phyloP scores from a whole-genome alignment of 2,797 vertebrate species.

The Pelochelys cantorii region DNA sequence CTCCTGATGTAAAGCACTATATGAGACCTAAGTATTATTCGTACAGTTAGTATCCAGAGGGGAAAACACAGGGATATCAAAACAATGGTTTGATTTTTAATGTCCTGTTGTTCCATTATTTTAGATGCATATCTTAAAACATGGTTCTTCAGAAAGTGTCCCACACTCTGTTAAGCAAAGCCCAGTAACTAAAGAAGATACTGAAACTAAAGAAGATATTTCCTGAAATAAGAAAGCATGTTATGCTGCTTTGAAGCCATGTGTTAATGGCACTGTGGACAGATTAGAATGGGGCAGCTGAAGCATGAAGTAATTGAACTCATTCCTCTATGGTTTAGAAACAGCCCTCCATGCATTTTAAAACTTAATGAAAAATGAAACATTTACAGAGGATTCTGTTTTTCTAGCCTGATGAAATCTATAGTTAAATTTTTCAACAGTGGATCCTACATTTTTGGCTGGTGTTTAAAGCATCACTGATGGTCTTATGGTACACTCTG shows the following conservation, averaged over 20 bases:
- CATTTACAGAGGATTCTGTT: background rate
- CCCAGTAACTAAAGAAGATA: constrained; percentile 7
- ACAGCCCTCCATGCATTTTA: constrained; percentile 25
- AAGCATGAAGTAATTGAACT: background rate
- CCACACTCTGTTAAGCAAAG: constrained; percentile 52
- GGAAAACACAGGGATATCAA: background rate
- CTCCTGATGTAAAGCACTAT: background rate
- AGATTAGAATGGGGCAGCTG: too few species aligned
- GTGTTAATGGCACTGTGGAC: background rate
- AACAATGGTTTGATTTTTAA: constrained; percentile 25
- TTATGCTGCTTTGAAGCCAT: constrained; percentile 6
- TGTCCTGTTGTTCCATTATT: constrained; percentile 34
- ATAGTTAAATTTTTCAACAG: accelerated
- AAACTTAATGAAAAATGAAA: background rate
- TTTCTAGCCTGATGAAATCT: background rate
- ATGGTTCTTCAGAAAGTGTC: constrained; percentile 15
- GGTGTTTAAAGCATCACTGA: background rate
- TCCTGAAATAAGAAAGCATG: background rate
- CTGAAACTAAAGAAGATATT: background rate
- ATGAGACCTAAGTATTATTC: accelerated
- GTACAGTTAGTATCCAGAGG: constrained; percentile 33
- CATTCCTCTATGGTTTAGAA: background rate
- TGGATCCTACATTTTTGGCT: background rate
- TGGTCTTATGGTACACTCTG: background rate
- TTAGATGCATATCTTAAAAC: constrained; percentile 49